Conservation (phyloP, 2,888 invertebrate species). For the Villa cingulata region DNA sequence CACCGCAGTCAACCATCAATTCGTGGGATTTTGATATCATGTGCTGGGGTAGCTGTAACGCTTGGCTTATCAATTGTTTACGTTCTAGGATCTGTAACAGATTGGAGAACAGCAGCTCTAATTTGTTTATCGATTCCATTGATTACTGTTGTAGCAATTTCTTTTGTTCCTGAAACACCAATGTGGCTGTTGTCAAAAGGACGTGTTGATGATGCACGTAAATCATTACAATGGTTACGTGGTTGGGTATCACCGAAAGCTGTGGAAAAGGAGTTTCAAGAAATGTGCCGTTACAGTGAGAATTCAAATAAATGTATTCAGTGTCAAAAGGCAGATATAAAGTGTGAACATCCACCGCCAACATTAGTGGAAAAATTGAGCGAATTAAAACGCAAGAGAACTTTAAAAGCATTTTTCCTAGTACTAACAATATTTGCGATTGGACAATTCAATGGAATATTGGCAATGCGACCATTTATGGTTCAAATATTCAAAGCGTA, state of each 20-base stretch:
- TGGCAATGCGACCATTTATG: slow-evolving; percentile 42
- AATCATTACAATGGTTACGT: slow-evolving; percentile 41
- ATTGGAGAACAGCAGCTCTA: slow-evolving; percentile 42
- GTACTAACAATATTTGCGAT: slow-evolving; percentile 43
- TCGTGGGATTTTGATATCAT: slow-evolving; percentile 41
- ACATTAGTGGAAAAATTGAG: slow-evolving; percentile 17
- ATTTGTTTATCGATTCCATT: slow-evolving; percentile 40
- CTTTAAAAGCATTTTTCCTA: slow-evolving; percentile 39
- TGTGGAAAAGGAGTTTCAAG: slow-evolving; percentile 17
- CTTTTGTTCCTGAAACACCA: slow-evolving; percentile 46
- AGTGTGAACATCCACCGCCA: slow-evolving; percentile 25
- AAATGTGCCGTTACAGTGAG: slow-evolving; percentile 16
- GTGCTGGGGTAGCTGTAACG: slow-evolving; percentile 33
- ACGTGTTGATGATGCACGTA: slow-evolving; percentile 40
- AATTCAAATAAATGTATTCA: slow-evolving; percentile 14
- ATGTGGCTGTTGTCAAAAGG: slow-evolving; percentile 46
- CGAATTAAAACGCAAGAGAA: slow-evolving; percentile 40
- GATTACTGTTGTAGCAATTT: slow-evolving; percentile 39
- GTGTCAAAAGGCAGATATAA: slow-evolving; percentile 14
- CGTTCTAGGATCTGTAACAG: slow-evolving; percentile 39
- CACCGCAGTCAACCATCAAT: slow-evolving; percentile 40
- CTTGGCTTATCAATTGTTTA: slow-evolving; percentile 42
- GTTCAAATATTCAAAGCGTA: slow-evolving; percentile 39
- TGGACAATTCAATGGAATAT: slow-evolving; percentile 39
- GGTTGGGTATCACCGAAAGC: slow-evolving; percentile 26